Conservation (phyloP, 2,888 invertebrate genomes). For the Caradrina kadenii region DNA sequence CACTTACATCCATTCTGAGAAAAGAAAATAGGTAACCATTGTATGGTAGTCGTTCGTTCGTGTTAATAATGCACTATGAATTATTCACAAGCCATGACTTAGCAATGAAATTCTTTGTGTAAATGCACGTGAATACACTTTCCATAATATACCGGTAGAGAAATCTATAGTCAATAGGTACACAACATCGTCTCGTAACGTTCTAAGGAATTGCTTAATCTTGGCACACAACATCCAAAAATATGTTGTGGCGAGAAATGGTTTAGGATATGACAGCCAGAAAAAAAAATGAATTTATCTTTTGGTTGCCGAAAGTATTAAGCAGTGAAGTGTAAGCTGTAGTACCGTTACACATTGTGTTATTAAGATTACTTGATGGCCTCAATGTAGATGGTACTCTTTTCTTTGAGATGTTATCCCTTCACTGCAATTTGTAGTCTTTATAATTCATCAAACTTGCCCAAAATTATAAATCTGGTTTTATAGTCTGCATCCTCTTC, state of each 20-base stretch:
- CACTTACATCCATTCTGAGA: constrained; percentile 70
- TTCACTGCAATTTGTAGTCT: constrained; percentile 4
- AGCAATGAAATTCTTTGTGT: constrained; percentile 75
- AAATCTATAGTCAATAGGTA: constrained; percentile 51
- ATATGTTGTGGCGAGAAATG: constrained; percentile 48
- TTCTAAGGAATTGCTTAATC: constrained; percentile 39
- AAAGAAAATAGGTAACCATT: constrained; percentile 81
- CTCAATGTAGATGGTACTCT: constrained; percentile 24
- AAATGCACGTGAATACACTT: constrained; percentile 71
- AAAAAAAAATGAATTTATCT: constrained; percentile 51
- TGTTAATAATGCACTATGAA: constrained; percentile 80
- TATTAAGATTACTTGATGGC: constrained; percentile 56
- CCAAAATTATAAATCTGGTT: not conserved
- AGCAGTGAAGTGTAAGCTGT: constrained; percentile 27
- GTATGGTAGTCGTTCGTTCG: constrained; percentile 67
- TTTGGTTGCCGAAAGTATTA: constrained; percentile 40
- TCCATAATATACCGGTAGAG: constrained; percentile 70
- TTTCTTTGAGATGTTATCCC: constrained; percentile 28
- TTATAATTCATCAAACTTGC: not conserved
- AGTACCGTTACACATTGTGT: constrained; percentile 50
- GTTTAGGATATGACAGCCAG: constrained; percentile 38
- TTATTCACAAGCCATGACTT: constrained; percentile 78
- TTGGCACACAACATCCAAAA: constrained; percentile 44
- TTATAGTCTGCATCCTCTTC: not conserved
- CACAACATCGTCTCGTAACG: constrained; percentile 7